phyloP scores from a whole-genome alignment of 2,888 invertebrate genomes.

The Terebella lapidaria region DNA sequence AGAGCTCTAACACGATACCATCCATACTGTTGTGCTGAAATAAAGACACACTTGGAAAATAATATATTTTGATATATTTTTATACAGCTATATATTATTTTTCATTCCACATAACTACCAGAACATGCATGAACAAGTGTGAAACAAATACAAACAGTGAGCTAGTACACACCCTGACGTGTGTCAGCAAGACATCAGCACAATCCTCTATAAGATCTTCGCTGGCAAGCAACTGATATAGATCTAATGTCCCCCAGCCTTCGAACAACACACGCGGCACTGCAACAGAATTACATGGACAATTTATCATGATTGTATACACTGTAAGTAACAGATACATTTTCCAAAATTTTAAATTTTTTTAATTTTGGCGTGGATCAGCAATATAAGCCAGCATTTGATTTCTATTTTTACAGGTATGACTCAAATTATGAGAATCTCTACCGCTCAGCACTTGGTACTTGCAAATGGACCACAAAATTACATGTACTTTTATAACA shows the following conservation, averaged over 20 bases:
- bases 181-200: constrained; percentile 57
- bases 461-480: no score
- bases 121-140: no score
- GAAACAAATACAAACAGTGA: no score
- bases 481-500: no score
- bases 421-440: no score
- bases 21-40: constrained; percentile 76
- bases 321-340: neutral
- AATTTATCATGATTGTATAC: neutral
- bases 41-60: no score
- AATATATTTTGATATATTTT: no score
- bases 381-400: neutral
- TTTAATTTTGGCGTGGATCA: neutral
- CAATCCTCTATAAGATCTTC: constrained; percentile 66
- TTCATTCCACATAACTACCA: no score
- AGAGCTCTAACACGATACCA: constrained; percentile 85
- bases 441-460: no score
- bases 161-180: neutral
- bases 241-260: constrained; percentile 73
- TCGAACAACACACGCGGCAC: constrained; percentile 89
- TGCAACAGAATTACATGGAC: constrained; percentile 50
- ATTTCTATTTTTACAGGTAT: no score
- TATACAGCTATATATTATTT: no score
- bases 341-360: neutral
- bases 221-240: constrained; percentile 67